Evolutionary conservation across 2,113 vertebrate genomes (phyloP).

Genomic region (Canis aureus): DNA sequence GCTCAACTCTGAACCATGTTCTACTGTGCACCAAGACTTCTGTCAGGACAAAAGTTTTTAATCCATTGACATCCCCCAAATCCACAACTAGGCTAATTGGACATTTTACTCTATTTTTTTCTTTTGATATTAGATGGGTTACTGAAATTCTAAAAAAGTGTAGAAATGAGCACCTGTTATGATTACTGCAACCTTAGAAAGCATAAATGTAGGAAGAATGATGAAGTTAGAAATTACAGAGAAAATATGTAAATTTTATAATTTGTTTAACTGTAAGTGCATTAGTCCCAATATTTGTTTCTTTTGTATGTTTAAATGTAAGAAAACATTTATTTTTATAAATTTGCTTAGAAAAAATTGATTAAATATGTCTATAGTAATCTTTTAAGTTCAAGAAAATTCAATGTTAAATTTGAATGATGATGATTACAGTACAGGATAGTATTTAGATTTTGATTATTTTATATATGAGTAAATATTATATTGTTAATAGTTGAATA

Average conservation of each 20-base stretch:
- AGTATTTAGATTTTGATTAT: slow-evolving; percentile 12
- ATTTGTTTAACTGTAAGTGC: background rate
- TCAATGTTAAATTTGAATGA: slow-evolving; percentile 14
- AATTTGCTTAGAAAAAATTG: background rate
- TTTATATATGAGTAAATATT: background rate
- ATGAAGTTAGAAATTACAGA: background rate
- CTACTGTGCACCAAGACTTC: background rate
- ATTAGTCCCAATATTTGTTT: background rate
- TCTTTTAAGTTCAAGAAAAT: slow-evolving; percentile 11
- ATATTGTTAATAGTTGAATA: background rate
- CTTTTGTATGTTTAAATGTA: background rate
- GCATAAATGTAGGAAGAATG: background rate
- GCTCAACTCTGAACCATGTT: background rate
- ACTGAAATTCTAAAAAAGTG: background rate
- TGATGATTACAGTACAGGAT: background rate
- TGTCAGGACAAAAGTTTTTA: background rate
- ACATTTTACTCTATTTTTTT: background rate
- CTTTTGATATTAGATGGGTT: background rate
- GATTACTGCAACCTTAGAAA: background rate
- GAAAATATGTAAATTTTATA: background rate
- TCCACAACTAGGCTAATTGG: background rate
- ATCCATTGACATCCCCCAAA: background rate
- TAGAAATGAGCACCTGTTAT: background rate
- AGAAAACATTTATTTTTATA: background rate
- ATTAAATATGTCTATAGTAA: background rate